phyloP scores from a whole-genome alignment of 1,140 invertebrate genomes.

The Pinna nobilis region DNA sequence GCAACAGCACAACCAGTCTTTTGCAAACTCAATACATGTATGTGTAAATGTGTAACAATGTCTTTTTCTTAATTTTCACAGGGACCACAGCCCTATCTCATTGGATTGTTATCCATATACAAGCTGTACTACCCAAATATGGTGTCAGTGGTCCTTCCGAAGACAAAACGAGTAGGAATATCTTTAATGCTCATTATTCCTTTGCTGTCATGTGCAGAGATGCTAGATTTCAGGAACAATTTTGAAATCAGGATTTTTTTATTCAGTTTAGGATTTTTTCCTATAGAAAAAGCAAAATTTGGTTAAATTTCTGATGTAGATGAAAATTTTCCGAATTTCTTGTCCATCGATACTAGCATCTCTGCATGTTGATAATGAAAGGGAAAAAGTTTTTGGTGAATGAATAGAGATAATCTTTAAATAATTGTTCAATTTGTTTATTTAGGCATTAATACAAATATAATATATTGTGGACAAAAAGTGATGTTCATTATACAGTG shows the following conservation, averaged over 20 bases:
- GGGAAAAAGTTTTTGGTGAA: too few relatives aligned
- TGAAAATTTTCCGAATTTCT: not conserved
- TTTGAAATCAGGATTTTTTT: not conserved
- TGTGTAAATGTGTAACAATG: not conserved
- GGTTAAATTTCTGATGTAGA: not conserved
- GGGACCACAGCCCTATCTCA: conserved; percentile 62
- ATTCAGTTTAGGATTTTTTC: not conserved
- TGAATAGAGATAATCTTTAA: too few relatives aligned
- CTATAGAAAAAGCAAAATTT: not conserved
- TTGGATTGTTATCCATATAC: conserved; percentile 64
- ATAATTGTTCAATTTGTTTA: too few relatives aligned
- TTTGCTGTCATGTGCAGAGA: not conserved
- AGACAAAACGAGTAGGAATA: conserved; percentile 45
- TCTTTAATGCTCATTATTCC: not conserved
- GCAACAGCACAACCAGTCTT: too few relatives aligned
- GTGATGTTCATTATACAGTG: too few relatives aligned
- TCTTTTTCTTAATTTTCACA: conserved; percentile 34
- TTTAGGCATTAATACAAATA: too few relatives aligned
- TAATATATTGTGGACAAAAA: too few relatives aligned
- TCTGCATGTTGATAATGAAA: too few relatives aligned
- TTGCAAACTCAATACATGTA: not conserved
- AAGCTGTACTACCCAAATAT: conserved; percentile 64
- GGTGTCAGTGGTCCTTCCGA: conserved; percentile 54
- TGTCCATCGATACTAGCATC: not conserved
- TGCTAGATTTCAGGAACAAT: not conserved